Evolutionary conservation across 2,113 vertebrate species (phyloP), one percentile per base, ranked within the genome.

Genomic region (Lamprologus lemairii): DNA sequence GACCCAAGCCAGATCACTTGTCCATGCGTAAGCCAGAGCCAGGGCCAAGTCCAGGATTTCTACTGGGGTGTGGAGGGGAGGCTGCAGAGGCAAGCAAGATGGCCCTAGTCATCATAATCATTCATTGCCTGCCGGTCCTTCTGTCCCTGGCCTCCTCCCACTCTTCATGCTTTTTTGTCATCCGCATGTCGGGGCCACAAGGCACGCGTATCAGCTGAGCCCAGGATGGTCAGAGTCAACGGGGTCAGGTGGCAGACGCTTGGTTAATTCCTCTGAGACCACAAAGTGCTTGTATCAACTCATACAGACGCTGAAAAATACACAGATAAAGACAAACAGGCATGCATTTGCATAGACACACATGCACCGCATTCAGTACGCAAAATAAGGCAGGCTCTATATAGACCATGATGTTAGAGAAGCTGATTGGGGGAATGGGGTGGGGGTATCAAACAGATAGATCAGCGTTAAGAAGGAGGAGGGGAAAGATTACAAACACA

Each of bases 171-270:
- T 90, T 85, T 92, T 91, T 89, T 91, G 87, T 94, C 90, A 47
- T 89, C 83, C 89, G 91, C 91, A n/a, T 95, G 94, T 94, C 82
- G 58, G 89, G 89, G 92, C 89, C 86, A 89, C 91, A 83, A 90
- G 94, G 91, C 94, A 94, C 95, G 90, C 90, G 94, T 92, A 95
- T 95, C 94, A 94, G 94, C 95, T 96, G 94, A 95, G 94, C 88
- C 90, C 90, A 90, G 93, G 92, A 93, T 84, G 93, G 89, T 91
- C 42, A 16, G 93, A 94, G 96, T 96, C 94, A 94, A 80, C 35
- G 68, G 93, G 96, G 96, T 96, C 95, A 96, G 89, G 89, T 92
- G 95, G 96, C 96, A 96, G 96, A 96, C 94, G 96, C 96, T 94
- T 95, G 91, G 95, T 96, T 97, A 96, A 96, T 93, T 95, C 96